Conservation (phyloP, 2,113 vertebrate genomes). For the Isurus oxyrinchus region DNA sequence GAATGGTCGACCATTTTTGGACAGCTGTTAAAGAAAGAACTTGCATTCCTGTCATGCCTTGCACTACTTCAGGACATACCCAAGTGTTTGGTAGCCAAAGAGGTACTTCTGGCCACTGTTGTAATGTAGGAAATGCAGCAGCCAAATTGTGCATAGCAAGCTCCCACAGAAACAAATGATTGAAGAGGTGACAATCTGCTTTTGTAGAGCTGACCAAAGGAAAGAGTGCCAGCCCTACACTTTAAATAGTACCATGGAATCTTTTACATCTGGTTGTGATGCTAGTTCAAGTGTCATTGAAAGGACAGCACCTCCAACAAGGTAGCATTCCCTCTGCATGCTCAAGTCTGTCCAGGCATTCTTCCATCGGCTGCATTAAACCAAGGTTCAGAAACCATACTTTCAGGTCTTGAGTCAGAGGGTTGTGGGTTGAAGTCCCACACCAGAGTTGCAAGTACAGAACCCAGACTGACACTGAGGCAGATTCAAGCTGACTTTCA, state of each 20-base stretch:
- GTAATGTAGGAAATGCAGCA: not conserved
- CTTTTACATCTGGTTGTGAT: not conserved
- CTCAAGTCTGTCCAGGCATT: not conserved
- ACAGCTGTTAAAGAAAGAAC: not conserved
- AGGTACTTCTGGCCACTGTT: not conserved
- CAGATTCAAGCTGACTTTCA: too few species aligned
- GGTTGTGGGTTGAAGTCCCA: not conserved
- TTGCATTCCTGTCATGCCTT: not conserved
- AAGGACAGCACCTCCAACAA: not conserved
- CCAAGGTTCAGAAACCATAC: not conserved
- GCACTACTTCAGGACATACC: too few species aligned
- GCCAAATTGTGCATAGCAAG: not conserved
- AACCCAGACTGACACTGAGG: not conserved
- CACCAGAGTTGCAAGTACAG: not conserved
- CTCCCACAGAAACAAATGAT: not conserved
- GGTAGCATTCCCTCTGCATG: not conserved
- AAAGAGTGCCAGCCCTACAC: too few species aligned
- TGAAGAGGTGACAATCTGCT: not conserved
- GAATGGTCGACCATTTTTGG: not conserved
- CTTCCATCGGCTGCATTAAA: not conserved
- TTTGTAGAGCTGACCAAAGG: not conserved
- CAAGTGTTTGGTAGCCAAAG: too few species aligned
- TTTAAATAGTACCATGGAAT: not conserved
- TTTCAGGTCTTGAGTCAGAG: not conserved
- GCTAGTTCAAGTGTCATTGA: not conserved